Evolutionary conservation across 2,888 invertebrate genomes (phyloP), one percentile per base, ranked within the genome.

Genomic region (Amorpha juglandis): DNA sequence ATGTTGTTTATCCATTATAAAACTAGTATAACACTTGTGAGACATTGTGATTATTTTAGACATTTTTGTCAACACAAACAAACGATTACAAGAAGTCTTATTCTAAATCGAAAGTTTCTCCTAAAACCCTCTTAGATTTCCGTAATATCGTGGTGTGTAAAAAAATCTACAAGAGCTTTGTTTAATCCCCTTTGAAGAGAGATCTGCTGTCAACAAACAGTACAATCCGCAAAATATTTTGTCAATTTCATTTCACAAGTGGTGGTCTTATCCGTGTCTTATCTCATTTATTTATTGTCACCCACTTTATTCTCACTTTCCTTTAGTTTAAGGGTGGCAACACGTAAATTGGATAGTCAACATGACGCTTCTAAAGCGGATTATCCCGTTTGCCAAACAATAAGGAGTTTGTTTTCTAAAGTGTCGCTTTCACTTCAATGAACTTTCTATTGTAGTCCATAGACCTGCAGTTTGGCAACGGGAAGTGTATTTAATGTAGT

Each of bases 201-300:
- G 83, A 77, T 82, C 77, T 78, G 71, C 73, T 76, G 76, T 78
- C 83, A 84, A 86, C 84, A 88, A 87, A 85, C 69, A 70, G 66
- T 62, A 76, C 74, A 78, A 78, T 80, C 78, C 72, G 76, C 84
- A 82, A 87, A 92, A 93, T 92, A 92, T 92, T 92, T 91, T 90
- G 92, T 81, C 87, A 89, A 92, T 85, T 86, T 82, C 77, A 67
- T 82, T 85, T 85, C 90, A 86, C 88, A 84, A 88, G 76, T 87
- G 91, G 90, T 89, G 92, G 92, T 91, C 90, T 87, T 77, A 87
- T 84, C 81, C 66, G 63, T 53, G 45, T 14, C 50, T 50, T 50
- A 50, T 50, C 48, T n/a, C 68, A 65, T 63, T 69, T 69, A 71
- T 70, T 71, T 72, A 72, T 84, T 84, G 81, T 80, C 75, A 68